These are phyloP conservation scores for Poeciliopsis gracilis DNA, from an alignment of 2,797 vertebrate species.

Conservation along the genomic window DNA sequence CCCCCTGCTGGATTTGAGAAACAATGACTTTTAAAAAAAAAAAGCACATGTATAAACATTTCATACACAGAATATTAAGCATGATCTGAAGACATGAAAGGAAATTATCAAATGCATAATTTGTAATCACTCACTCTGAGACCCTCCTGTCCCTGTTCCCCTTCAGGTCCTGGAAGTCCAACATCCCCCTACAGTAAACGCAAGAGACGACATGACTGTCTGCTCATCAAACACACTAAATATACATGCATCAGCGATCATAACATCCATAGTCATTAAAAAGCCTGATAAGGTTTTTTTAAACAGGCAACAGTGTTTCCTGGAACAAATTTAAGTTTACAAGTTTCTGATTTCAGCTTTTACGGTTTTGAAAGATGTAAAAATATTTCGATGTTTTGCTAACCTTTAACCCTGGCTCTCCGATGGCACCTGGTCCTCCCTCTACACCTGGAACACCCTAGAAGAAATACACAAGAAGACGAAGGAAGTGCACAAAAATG, in stretches of 20 bases:
- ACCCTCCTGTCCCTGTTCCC: conserved; percentile 89
- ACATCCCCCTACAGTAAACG: conserved; percentile 85
- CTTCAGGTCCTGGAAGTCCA: conserved; percentile 84
- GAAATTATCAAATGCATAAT: conserved; percentile 43
- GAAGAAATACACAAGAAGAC: conserved; percentile 9
- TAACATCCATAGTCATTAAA: too few species aligned
- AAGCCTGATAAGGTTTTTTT: neutral
- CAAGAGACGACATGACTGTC: conserved; percentile 47
- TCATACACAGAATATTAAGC: neutral
- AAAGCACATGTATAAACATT: neutral
- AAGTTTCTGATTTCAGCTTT: neutral
- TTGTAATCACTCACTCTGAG: conserved; percentile 84
- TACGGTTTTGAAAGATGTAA: neutral
- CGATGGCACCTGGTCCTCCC: conserved; percentile 87
- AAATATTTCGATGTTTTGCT: conserved; percentile 16
- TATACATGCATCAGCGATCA: neutral
- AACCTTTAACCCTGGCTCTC: conserved; percentile 91
- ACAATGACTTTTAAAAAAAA: neutral
- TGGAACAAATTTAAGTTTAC: conserved; percentile 20
- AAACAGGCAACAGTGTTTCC: conserved; percentile 4
- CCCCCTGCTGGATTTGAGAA: neutral
- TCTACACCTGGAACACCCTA: conserved; percentile 90
- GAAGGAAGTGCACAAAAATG: neutral
- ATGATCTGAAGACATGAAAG: neutral
- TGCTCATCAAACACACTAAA: conserved; percentile 29